Conservation (phyloP, 2,888 invertebrate genomes). For the Mechanitis mazaeus region DNA sequence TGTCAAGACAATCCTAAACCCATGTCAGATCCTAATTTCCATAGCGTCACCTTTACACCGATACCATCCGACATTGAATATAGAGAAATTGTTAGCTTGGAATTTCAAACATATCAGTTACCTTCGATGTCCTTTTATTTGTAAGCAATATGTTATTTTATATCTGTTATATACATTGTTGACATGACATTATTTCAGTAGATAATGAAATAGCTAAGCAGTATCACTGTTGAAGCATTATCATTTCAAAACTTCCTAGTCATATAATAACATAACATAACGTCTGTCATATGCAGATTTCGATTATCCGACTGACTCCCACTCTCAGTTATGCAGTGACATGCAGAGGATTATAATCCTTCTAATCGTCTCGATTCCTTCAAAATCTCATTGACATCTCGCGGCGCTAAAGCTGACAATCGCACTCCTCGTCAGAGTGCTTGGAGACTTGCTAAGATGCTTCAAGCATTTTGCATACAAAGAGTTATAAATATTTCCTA, state of each 20-base stretch:
- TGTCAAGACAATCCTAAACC: slow-evolving; percentile 50
- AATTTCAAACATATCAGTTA: slow-evolving; percentile 17
- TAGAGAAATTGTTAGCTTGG: slow-evolving; percentile 9
- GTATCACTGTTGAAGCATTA: slow-evolving; percentile 2
- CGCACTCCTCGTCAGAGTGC: slow-evolving; percentile 41
- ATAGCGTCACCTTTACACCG: slow-evolving; percentile 70
- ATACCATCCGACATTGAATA: slow-evolving; percentile 29
- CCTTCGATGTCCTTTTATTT: neutral
- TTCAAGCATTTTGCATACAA: slow-evolving; percentile 73
- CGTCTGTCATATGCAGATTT: slow-evolving; percentile 18
- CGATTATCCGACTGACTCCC: slow-evolving; percentile 20
- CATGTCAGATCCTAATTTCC: slow-evolving; percentile 67
- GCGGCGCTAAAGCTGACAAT: slow-evolving; percentile 52
- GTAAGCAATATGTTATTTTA: no score
- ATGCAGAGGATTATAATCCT: slow-evolving; percentile 42
- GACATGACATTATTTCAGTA: no score
- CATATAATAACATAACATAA: slow-evolving; percentile 6
- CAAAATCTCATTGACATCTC: slow-evolving; percentile 37
- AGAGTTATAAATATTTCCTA: slow-evolving; percentile 73
- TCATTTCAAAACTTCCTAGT: slow-evolving; percentile 4
- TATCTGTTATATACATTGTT: no score
- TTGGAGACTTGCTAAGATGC: slow-evolving; percentile 56
- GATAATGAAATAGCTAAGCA: neutral
- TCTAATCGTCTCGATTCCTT: slow-evolving; percentile 33
- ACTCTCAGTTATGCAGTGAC: slow-evolving; percentile 37